These are phyloP conservation scores for Passer montanus DNA, from an alignment of 2,113 vertebrate genomes.

Conservation along the genomic window DNA sequence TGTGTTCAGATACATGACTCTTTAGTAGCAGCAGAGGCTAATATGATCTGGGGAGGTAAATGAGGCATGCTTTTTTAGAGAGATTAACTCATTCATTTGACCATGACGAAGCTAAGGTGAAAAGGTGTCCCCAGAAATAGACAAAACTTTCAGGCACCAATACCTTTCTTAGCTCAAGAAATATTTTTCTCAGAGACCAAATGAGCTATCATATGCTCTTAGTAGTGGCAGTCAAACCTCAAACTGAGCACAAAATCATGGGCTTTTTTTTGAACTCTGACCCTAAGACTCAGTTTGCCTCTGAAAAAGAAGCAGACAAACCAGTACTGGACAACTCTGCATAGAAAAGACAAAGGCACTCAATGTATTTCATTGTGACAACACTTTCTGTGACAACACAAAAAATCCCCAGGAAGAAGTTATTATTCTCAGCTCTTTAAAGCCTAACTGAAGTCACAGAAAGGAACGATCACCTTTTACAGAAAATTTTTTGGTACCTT, in stretches of 20 bases:
- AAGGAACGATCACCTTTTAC: accelerated
- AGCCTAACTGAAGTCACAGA: not conserved
- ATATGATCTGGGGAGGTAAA: not conserved
- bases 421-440: not conserved
- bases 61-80: not conserved
- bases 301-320: not conserved
- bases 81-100: not conserved
- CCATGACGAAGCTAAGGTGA: not conserved
- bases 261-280: not conserved
- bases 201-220: not conserved
- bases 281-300: not conserved
- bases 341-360: not conserved
- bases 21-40: not conserved
- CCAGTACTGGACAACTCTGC: not conserved
- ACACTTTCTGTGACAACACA: not conserved
- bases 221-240: not conserved
- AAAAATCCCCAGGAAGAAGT: not conserved
- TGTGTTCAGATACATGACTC: not conserved
- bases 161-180: not conserved
- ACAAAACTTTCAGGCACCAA: not conserved
- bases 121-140: not conserved
- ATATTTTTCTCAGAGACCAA: not conserved
- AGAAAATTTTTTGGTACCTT: not conserved
- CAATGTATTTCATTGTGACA: not conserved
- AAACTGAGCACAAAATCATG: not conserved